These are phyloP conservation scores for Pyrocephalus nanus DNA, from an alignment of 2,797 vertebrate genomes.

Conservation along the genomic window DNA sequence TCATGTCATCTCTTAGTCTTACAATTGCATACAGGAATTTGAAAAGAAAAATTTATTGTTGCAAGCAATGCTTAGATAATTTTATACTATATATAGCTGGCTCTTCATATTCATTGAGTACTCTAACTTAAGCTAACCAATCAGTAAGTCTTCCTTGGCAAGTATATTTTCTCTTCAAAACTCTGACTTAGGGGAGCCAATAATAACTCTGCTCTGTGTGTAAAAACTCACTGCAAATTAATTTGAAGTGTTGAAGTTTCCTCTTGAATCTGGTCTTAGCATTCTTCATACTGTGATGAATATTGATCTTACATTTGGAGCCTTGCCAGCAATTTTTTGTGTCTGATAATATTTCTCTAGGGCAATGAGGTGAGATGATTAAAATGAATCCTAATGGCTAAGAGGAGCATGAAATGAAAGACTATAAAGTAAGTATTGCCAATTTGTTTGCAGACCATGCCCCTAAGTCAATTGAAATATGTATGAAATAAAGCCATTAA, in stretches of 20 bases:
- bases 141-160: neutral
- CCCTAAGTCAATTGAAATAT: slow-evolving; percentile 22
- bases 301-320: slow-evolving; percentile 40
- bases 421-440: slow-evolving; percentile 10
- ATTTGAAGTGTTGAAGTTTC: slow-evolving; percentile 1
- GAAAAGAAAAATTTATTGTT: neutral
- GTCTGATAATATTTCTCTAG: slow-evolving; percentile 43
- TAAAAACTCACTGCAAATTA: slow-evolving; percentile 21
- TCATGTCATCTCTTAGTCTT: neutral
- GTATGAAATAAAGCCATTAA: slow-evolving; percentile 48
- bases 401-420: slow-evolving; percentile 12
- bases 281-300: slow-evolving; percentile 2
- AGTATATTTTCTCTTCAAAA: neutral
- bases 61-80: neutral
- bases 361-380: slow-evolving; percentile 49
- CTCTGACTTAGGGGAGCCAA: neutral
- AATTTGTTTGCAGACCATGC: slow-evolving; percentile 48
- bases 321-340: neutral
- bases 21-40: neutral
- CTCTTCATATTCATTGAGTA: neutral
- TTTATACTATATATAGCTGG: neutral
- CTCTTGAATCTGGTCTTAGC: neutral
- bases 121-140: neutral
- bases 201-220: neutral
- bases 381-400: slow-evolving; percentile 26